Evolutionary conservation across 1,140 invertebrate species (phyloP).

Genomic region (Notospermus geniculatus): DNA sequence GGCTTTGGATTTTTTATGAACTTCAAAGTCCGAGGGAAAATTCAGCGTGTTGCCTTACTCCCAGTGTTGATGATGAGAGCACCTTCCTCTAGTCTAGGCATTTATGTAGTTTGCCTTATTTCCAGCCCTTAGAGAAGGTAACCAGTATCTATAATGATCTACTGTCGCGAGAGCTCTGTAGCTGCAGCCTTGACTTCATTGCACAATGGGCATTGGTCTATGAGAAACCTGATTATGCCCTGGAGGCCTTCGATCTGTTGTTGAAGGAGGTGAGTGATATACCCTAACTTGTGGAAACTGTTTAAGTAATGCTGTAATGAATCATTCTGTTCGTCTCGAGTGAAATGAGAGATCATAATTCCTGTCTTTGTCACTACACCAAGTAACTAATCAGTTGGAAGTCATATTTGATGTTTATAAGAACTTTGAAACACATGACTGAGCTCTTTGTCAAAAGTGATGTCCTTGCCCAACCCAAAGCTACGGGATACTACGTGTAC

Average conservation of each 20-base stretch:
- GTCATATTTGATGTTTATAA: too few species aligned
- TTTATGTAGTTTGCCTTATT: not conserved
- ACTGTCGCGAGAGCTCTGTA: slow-evolving; percentile 61
- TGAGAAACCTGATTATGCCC: slow-evolving; percentile 46
- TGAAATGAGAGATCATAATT: not conserved
- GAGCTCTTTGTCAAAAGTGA: too few species aligned
- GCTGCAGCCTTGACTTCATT: slow-evolving; percentile 56
- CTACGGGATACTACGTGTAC: too few species aligned
- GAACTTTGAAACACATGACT: too few species aligned
- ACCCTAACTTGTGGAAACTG: not conserved
- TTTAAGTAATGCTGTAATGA: not conserved
- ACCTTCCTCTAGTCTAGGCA: too few species aligned
- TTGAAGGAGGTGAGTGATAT: slow-evolving; percentile 58
- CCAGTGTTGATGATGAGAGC: too few species aligned
- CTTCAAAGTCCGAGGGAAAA: too few species aligned
- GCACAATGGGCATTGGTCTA: slow-evolving; percentile 19
- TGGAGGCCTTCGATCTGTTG: slow-evolving; percentile 66
- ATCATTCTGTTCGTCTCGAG: not conserved
- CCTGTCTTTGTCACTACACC: not conserved
- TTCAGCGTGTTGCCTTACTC: too few species aligned
- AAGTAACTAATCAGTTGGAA: not conserved
- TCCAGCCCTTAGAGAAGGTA: slow-evolving; percentile 63
- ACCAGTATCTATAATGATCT: slow-evolving; percentile 65
- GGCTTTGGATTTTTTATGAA: too few species aligned
- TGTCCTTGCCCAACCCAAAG: too few species aligned